Evolutionary conservation across 2,113 vertebrate species (phyloP).

Genomic region (Erpornis zantholeuca): DNA sequence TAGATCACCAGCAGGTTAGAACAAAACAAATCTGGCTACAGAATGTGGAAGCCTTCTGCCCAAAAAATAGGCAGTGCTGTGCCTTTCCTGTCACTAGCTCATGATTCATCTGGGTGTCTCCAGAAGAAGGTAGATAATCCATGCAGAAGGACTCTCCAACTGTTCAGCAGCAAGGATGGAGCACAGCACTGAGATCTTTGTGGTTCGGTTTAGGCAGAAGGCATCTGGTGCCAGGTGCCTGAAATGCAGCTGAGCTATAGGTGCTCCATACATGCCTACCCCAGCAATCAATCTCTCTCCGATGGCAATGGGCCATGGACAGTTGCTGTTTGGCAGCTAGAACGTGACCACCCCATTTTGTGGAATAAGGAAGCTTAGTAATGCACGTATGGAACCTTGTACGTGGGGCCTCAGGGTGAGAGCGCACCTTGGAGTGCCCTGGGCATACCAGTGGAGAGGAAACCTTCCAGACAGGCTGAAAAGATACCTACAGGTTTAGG

Average conservation of each 20-base stretch:
- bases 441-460: background rate
- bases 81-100: background rate
- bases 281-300: background rate
- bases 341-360: background rate
- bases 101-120: background rate
- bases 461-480: background rate
- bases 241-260: background rate
- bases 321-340: background rate
- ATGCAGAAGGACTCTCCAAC: background rate
- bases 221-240: background rate
- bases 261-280: rapidly evolving
- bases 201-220: background rate
- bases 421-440: background rate
- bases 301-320: background rate
- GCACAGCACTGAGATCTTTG: background rate
- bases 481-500: background rate
- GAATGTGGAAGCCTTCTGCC: background rate
- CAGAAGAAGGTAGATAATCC: background rate
- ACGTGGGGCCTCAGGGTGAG: background rate
- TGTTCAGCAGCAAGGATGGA: background rate
- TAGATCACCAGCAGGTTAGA: background rate
- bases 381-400: background rate
- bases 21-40: background rate
- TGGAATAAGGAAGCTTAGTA: background rate
- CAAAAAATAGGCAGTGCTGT: background rate